phyloP scores from a whole-genome alignment of 2,888 invertebrate species.

The Sphecodes monilicornis region DNA sequence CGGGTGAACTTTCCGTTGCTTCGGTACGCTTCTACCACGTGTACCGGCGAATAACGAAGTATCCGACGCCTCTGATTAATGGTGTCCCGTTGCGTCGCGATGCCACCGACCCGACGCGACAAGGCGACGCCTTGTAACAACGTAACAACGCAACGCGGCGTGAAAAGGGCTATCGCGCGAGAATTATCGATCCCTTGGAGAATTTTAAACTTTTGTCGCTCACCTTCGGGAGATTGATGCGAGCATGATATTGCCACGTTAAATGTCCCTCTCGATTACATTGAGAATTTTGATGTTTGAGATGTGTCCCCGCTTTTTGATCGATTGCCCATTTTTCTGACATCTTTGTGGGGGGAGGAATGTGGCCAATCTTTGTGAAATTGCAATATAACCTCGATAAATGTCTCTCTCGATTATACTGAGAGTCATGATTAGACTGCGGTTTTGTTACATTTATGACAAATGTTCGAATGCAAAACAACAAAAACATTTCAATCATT shows the following conservation, averaged over 20 bases:
- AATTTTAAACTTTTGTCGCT: slow-evolving; percentile 10
- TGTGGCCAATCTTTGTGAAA: neutral
- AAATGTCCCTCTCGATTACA: neutral
- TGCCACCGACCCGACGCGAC: neutral
- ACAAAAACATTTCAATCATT: no score
- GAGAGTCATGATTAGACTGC: no score
- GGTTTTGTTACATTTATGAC: no score
- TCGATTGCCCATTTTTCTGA: neutral
- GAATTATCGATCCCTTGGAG: neutral
- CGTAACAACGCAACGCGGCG: neutral
- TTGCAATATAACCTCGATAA: neutral
- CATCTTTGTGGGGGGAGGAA: rapidly evolving
- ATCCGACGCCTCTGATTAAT: slow-evolving; percentile 38
- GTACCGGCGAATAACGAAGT: slow-evolving; percentile 40
- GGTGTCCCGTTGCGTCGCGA: slow-evolving; percentile 9
- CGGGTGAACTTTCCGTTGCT: neutral
- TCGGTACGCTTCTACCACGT: neutral
- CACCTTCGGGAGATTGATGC: neutral
- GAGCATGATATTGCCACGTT: neutral
- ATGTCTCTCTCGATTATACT: neutral
- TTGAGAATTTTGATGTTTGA: neutral
- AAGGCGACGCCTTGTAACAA: slow-evolving; percentile 20
- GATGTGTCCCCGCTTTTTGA: neutral
- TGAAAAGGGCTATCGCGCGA: neutral
- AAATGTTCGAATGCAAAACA: no score